Conservation (phyloP, 2,888 invertebrate species). For the Imbricaverruca yamaguchii region DNA sequence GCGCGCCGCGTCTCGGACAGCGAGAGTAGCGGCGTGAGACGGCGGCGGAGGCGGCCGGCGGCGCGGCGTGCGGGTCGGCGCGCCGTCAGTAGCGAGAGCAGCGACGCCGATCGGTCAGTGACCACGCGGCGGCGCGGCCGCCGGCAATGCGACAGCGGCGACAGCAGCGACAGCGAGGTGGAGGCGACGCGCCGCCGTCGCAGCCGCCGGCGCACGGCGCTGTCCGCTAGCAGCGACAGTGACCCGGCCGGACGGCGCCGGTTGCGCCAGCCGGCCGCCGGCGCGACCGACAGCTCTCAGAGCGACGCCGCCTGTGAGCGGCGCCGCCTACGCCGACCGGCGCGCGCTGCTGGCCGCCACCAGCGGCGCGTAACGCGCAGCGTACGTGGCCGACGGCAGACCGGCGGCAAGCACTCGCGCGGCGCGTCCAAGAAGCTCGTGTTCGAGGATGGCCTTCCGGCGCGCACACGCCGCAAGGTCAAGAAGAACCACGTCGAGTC, state of each 20-base stretch:
- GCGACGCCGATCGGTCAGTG: neutral
- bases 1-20: neutral
- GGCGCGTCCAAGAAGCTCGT: constrained; percentile 7
- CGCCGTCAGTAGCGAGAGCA: neutral
- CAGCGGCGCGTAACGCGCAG: neutral
- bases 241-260: neutral
- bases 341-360: neutral
- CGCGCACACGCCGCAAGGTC: neutral
- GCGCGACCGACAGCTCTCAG: neutral
- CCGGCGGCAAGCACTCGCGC: neutral
- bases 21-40: neutral
- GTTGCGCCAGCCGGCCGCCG: neutral
- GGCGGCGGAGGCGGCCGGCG: neutral
- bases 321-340: no score
- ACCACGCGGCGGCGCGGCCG: neutral
- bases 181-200: neutral
- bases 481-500: neutral
- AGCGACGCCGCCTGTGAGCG: neutral
- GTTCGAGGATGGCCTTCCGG: constrained; percentile 12
- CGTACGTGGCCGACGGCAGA: neutral
- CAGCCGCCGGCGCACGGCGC: neutral
- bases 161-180: neutral
- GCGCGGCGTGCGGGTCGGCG: neutral
- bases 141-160: neutral
- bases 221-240: neutral